Conservation (phyloP, 2,113 vertebrate species). For the Oreochromis spilurus region DNA sequence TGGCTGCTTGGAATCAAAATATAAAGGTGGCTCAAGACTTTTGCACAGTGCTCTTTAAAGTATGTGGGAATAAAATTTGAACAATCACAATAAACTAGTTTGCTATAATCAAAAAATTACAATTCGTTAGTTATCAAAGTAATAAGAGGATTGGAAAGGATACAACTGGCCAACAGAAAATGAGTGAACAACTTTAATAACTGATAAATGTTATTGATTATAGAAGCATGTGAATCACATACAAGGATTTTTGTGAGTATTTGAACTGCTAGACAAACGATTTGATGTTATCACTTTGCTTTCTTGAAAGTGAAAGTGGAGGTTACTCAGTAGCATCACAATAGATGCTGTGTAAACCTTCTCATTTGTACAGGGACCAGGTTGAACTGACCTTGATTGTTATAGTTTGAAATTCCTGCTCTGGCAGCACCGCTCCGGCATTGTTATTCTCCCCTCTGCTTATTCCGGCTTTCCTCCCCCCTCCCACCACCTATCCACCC, state of each 20-base stretch:
- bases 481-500: neutral
- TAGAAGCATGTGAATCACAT: neutral
- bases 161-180: neutral
- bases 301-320: neutral
- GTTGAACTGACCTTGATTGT: conserved; percentile 20
- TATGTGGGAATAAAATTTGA: neutral
- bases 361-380: neutral
- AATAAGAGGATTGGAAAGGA: neutral
- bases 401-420: conserved; percentile 19
- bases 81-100: neutral
- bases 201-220: neutral
- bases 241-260: neutral
- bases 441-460: conserved; percentile 32
- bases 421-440: conserved; percentile 2
- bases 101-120: neutral
- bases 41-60: neutral
- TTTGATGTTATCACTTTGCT: neutral
- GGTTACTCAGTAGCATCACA: neutral
- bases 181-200: neutral
- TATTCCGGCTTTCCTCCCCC: neutral
- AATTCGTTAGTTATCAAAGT: neutral
- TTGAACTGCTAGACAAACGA: neutral
- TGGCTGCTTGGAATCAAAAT: neutral
- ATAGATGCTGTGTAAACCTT: neutral
- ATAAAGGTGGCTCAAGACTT: neutral